Percentiles rank a stretch among this genome's conserved stretches.
phyloP scores from a whole-genome alignment of 2,888 invertebrate species.

The Drosophila pseudotakahashii region DNA sequence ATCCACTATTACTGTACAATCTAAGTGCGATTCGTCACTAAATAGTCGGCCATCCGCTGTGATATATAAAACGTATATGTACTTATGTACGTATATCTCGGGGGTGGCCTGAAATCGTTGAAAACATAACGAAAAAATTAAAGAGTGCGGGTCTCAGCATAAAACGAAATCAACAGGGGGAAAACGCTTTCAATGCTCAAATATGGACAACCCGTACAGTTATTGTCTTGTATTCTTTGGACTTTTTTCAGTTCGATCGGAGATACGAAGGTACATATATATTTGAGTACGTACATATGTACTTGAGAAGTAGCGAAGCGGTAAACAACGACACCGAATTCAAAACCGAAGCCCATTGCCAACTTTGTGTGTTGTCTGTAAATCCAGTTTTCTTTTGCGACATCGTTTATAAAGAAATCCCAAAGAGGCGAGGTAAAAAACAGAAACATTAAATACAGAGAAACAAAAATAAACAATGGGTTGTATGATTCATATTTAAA shows the following conservation, averaged over 20 bases:
- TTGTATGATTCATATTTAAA: not conserved
- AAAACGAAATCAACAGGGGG: slow-evolving; percentile 12
- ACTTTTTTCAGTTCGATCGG: slow-evolving; percentile 12
- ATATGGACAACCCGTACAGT: slow-evolving; percentile 26
- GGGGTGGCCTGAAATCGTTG: slow-evolving; percentile 31
- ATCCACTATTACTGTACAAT: too few species aligned
- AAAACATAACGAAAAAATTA: slow-evolving; percentile 14
- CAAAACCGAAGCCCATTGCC: slow-evolving; percentile 42
- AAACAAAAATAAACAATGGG: slow-evolving; percentile 6
- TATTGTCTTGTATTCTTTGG: slow-evolving; percentile 17
- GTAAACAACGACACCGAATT: slow-evolving; percentile 43
- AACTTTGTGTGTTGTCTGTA: slow-evolving; percentile 37
- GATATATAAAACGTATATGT: not conserved
- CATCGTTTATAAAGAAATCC: slow-evolving; percentile 44
- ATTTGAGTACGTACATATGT: slow-evolving; percentile 4
- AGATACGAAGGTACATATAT: slow-evolving; percentile 5
- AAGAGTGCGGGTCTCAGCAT: slow-evolving; percentile 27
- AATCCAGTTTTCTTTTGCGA: slow-evolving; percentile 49
- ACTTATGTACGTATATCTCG: slow-evolving; percentile 5
- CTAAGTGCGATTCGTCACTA: not conserved
- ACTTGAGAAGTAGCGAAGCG: slow-evolving; percentile 29
- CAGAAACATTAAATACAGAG: slow-evolving; percentile 13
- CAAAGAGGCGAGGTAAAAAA: slow-evolving; percentile 22
- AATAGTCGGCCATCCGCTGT: not conserved
- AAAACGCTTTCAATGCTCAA: slow-evolving; percentile 28